phyloP scores from a whole-genome alignment of 2,888 invertebrate genomes.

The Abscondita cerata region DNA sequence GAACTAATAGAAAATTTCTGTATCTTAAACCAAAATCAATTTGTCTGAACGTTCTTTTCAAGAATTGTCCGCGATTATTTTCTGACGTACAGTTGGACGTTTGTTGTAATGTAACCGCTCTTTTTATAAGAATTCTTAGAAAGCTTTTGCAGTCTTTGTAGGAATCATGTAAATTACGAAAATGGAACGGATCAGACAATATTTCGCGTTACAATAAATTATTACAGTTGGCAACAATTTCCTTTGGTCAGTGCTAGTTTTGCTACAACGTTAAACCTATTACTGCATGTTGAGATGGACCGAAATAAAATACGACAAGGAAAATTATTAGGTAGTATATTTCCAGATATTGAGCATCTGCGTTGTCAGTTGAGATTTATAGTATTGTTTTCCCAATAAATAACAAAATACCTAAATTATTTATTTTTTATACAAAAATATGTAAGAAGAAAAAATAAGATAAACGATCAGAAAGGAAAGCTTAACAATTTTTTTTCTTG shows the following conservation, averaged over 20 bases:
- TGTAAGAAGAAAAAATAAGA: slow-evolving; percentile 24
- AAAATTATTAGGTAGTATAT: slow-evolving; percentile 29
- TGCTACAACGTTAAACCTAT: slow-evolving; percentile 20
- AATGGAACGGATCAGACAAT: slow-evolving; percentile 1
- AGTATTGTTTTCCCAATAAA: slow-evolving; percentile 27
- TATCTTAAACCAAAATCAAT: slow-evolving; percentile 22
- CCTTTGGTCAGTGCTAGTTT: slow-evolving; percentile 20
- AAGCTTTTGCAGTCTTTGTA: slow-evolving; percentile 13
- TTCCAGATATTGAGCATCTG: slow-evolving; percentile 28
- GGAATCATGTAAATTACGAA: neutral
- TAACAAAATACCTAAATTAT: slow-evolving; percentile 32
- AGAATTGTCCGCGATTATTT: slow-evolving; percentile 22
- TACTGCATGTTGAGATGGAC: slow-evolving; percentile 25
- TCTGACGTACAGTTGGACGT: slow-evolving; percentile 20
- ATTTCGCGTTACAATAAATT: slow-evolving; percentile 3
- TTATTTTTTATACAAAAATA: slow-evolving; percentile 26
- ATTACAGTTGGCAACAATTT: slow-evolving; percentile 12
- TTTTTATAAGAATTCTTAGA: slow-evolving; percentile 4
- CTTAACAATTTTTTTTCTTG: slow-evolving; percentile 18
- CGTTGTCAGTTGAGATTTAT: slow-evolving; percentile 29
- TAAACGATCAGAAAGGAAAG: slow-evolving; percentile 23
- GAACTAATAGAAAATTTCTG: slow-evolving; percentile 8
- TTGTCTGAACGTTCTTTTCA: slow-evolving; percentile 19
- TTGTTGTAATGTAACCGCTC: slow-evolving; percentile 17
- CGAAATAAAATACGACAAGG: slow-evolving; percentile 24